Conservation (phyloP, 2,797 vertebrate species). For the Erpetoichthys calabaricus region DNA sequence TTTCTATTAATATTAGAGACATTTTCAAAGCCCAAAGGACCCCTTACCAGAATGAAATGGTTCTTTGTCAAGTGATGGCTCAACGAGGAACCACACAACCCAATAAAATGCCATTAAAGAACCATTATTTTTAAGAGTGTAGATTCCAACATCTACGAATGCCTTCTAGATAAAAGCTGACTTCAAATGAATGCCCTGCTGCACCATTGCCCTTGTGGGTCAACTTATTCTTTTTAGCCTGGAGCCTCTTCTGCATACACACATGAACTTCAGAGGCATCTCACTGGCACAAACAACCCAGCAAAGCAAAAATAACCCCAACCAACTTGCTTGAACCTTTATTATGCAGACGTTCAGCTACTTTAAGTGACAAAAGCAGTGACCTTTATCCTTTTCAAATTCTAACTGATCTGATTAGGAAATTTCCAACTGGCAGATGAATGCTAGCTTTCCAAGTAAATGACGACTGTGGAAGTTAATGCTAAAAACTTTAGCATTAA, state of each 20-base stretch:
- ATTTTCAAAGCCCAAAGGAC: too few species aligned
- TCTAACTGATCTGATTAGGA: not conserved
- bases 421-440: not conserved
- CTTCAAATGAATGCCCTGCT: conserved; percentile 36
- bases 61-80: too few species aligned
- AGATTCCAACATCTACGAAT: conserved; percentile 27
- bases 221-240: conserved; percentile 35
- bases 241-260: conserved; percentile 23
- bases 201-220: conserved; percentile 28
- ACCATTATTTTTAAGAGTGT: not conserved
- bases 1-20: too few species aligned
- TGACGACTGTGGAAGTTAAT: too few species aligned
- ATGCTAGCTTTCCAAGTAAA: not conserved
- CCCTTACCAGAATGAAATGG: too few species aligned
- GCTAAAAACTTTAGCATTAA: too few species aligned
- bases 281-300: conserved; percentile 28
- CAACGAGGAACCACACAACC: too few species aligned
- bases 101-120: too few species aligned
- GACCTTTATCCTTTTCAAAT: too few species aligned
- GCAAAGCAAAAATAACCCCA: conserved; percentile 31
- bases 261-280: conserved; percentile 21
- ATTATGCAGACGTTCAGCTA: too few species aligned
- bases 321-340: not conserved
- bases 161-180: conserved; percentile 30
- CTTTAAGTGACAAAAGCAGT: too few species aligned